These are phyloP conservation scores for Arctocebus calabarensis DNA, from an alignment of 2,797 vertebrate species.

Conservation along the genomic window DNA sequence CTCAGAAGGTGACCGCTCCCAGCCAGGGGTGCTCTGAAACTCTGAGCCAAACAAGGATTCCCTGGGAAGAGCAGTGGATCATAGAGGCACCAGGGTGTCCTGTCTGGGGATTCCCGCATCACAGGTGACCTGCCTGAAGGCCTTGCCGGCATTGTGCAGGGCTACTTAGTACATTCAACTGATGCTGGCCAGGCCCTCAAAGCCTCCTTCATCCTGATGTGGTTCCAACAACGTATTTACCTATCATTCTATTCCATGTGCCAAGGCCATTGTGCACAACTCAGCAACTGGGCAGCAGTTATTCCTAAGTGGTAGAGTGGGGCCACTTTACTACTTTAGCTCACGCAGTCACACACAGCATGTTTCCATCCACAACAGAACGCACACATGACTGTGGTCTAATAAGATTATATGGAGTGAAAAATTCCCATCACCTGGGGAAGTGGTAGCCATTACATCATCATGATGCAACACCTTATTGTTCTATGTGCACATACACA, in stretches of 20 bases:
- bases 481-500: neutral
- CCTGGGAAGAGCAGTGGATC: neutral
- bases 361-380: neutral
- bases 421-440: neutral
- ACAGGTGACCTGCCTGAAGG: neutral
- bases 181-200: neutral
- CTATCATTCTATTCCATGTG: too few species aligned
- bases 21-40: too few species aligned
- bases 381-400: neutral
- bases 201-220: neutral
- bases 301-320: neutral
- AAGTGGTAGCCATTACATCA: neutral
- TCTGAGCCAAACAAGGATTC: neutral
- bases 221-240: neutral
- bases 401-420: neutral
- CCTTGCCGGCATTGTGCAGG: neutral
- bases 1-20: neutral
- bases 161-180: neutral
- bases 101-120: neutral
- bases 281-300: neutral
- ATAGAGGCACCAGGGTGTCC: neutral
- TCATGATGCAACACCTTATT: neutral
- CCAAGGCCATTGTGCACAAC: neutral
- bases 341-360: neutral
- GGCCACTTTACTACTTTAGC: neutral